Conservation (phyloP, 2,797 vertebrate species). For the Pangasius mekongensis region DNA sequence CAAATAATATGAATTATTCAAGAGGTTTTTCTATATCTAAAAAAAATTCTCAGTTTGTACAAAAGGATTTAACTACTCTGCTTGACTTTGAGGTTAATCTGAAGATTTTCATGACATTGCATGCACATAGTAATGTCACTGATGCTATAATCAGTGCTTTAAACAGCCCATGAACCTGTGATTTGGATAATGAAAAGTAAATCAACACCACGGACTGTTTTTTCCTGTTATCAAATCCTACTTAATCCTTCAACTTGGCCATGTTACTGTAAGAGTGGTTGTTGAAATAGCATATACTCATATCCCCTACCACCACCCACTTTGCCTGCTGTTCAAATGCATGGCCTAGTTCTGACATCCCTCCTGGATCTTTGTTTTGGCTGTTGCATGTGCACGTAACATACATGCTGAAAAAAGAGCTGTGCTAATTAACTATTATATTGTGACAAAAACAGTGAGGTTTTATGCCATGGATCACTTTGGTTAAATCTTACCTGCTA, state of each 20-base stretch:
- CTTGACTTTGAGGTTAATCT: not conserved
- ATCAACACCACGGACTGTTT: slow-evolving; percentile 47
- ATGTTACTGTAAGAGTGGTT: slow-evolving; percentile 49
- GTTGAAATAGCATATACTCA: slow-evolving; percentile 39
- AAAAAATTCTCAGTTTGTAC: not conserved
- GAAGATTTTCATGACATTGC: not conserved
- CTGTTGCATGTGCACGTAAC: not conserved
- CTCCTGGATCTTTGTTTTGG: slow-evolving; percentile 26
- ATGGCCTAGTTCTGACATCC: slow-evolving; percentile 18
- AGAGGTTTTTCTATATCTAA: not conserved
- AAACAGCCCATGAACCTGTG: slow-evolving; percentile 26
- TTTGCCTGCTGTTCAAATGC: slow-evolving; percentile 21
- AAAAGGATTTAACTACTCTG: not conserved
- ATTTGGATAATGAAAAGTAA: slow-evolving; percentile 36
- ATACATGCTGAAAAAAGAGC: not conserved
- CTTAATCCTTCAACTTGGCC: slow-evolving; percentile 51
- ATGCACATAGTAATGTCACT: slow-evolving; percentile 37
- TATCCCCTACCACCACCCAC: not conserved
- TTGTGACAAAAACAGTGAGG: not conserved
- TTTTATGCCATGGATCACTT: not conserved
- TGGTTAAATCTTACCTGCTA: not conserved
- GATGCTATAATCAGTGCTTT: slow-evolving; percentile 47
- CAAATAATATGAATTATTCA: not conserved
- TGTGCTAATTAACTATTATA: not conserved
- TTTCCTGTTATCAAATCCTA: slow-evolving; percentile 39